Evolutionary conservation across 2,797 vertebrate species (phyloP).

Genomic region (Astyanax mexicanus): DNA sequence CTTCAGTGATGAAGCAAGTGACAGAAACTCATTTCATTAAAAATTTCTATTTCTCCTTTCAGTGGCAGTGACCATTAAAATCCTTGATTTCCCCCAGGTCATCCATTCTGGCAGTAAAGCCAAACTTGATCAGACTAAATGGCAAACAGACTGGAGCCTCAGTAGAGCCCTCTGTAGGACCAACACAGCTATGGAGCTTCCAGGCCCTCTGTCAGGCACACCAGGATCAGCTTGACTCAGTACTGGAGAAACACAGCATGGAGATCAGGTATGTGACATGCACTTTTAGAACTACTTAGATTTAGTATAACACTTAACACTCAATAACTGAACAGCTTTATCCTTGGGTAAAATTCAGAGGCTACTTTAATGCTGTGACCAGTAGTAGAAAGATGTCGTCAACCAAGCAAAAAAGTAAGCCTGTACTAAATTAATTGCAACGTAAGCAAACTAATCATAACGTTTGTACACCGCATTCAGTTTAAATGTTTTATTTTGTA

Average conservation of each 20-base stretch:
- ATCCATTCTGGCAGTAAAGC: slow-evolving; percentile 74
- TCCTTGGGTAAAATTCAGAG: too few species aligned
- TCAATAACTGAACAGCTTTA: too few species aligned
- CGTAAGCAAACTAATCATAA: neutral
- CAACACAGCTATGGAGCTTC: slow-evolving; percentile 72
- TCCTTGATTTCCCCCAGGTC: slow-evolving; percentile 68
- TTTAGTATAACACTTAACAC: too few species aligned
- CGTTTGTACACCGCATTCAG: neutral
- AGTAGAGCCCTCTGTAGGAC: slow-evolving; percentile 59
- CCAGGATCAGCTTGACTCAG: slow-evolving; percentile 73
- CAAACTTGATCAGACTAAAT: slow-evolving; percentile 78
- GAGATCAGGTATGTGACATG: slow-evolving; percentile 44
- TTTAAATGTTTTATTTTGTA: neutral
- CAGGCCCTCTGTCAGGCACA: slow-evolving; percentile 83
- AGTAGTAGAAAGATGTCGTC: too few species aligned
- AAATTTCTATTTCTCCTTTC: too few species aligned
- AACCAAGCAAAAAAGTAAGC: too few species aligned
- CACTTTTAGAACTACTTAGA: too few species aligned
- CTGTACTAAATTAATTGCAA: too few species aligned
- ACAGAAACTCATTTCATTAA: slow-evolving; percentile 12
- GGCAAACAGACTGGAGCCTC: slow-evolving; percentile 67
- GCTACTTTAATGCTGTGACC: too few species aligned
- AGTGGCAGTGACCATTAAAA: slow-evolving; percentile 18
- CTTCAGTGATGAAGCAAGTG: neutral
- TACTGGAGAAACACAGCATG: slow-evolving; percentile 70